Evolutionary conservation across 2,888 invertebrate genomes (phyloP).

Genomic region (Hylaea fasciaria): DNA sequence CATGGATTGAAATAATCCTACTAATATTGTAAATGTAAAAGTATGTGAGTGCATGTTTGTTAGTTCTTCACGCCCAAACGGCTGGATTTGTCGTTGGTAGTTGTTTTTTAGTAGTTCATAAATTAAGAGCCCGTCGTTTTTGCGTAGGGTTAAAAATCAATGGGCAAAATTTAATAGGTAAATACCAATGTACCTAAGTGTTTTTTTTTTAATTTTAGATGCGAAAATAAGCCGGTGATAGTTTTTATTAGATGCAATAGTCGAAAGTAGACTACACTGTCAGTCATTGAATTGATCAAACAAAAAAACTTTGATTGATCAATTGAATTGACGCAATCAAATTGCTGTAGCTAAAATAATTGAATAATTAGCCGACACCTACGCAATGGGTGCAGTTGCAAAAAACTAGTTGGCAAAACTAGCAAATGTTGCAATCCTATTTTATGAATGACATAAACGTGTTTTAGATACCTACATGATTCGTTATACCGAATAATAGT

Average conservation of each 20-base stretch:
- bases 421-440: constrained; percentile 2
- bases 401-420: constrained; percentile 8
- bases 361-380: constrained; percentile 20
- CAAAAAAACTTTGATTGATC: constrained; percentile 16
- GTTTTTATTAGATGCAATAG: constrained; percentile 4
- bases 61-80: too few relatives aligned
- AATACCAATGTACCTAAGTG: too few relatives aligned
- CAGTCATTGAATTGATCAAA: background rate
- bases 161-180: too few relatives aligned
- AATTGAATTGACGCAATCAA: background rate
- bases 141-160: too few relatives aligned
- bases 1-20: background rate
- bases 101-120: too few relatives aligned
- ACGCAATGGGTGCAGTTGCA: constrained; percentile 16
- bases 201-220: too few relatives aligned
- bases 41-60: too few relatives aligned
- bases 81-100: too few relatives aligned
- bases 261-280: background rate
- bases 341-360: background rate
- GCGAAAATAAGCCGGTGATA: too few relatives aligned
- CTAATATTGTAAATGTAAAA: too few relatives aligned
- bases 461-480: constrained; percentile 17
- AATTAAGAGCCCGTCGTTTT: too few relatives aligned
- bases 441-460: constrained; percentile 18
- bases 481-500: constrained; percentile 24